Percentiles rank a stretch among this genome's conserved stretches.
These are phyloP conservation scores for Hippoglossus stenolepis DNA, from an alignment of 2,113 vertebrate species.

Conservation along the genomic window DNA sequence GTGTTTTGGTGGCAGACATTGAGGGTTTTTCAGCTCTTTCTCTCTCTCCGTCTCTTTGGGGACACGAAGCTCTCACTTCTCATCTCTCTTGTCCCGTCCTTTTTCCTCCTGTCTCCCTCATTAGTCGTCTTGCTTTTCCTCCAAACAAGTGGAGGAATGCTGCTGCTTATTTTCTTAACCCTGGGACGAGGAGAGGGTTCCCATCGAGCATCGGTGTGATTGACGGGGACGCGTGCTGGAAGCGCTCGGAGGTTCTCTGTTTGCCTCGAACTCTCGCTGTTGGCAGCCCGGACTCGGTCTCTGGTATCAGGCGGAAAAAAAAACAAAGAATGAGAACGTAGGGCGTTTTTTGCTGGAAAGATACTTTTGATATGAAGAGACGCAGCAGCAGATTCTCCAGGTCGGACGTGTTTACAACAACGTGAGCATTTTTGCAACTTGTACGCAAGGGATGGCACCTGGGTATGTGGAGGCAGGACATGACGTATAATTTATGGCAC, in stretches of 20 bases:
- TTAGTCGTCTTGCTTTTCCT: constrained; percentile 38
- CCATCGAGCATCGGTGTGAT: constrained; percentile 61
- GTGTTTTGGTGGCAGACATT: constrained; percentile 31
- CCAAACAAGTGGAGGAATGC: constrained; percentile 70
- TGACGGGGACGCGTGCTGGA: constrained; percentile 72
- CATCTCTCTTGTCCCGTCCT: background rate
- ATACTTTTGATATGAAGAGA: no score
- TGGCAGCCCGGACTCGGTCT: constrained; percentile 37
- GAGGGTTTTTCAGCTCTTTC: constrained; percentile 28
- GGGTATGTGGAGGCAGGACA: no score
- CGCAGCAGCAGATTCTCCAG: no score
- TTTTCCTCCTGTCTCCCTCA: constrained; percentile 56
- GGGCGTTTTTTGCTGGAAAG: constrained; percentile 22
- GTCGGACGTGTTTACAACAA: no score
- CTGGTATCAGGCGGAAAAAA: constrained; percentile 16
- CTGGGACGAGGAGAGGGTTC: constrained; percentile 51
- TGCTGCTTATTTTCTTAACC: constrained; percentile 76
- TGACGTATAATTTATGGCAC: no score
- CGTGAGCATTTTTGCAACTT: no score
- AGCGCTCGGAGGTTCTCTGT: constrained; percentile 47
- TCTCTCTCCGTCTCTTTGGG: constrained; percentile 17
- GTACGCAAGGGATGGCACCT: no score
- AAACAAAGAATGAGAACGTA: background rate
- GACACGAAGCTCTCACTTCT: constrained; percentile 26
- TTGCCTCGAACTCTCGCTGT: constrained; percentile 53